Evolutionary conservation across 2,888 invertebrate species (phyloP), one percentile per base, ranked within the genome.

Genomic region (Caenorhabditis imperialis): DNA sequence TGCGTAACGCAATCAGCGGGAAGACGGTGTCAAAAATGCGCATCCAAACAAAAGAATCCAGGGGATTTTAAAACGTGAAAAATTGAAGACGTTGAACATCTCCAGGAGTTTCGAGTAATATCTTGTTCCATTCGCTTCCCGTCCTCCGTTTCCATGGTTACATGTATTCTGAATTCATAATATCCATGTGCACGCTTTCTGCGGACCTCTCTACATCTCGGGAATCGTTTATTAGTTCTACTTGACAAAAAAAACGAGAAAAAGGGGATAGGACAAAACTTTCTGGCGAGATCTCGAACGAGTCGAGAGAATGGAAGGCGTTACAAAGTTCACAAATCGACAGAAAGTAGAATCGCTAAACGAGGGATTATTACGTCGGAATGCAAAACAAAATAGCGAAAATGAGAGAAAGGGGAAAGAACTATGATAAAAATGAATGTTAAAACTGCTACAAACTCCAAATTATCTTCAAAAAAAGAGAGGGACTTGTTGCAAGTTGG

Each of bases 241-340:
- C 48, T 45, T 53, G 38, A 38, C 38, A 53, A 27, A 65, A 33
- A 25, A 57, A 33, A 35, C 38, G 57, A 55, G 48, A 57, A 44
- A 48, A 57, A 14, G 6, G 18, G 42, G 33, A 50, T 50, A 67
- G 67, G 57, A 67, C 20, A 42, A 44, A 48, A 67, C 67, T 67
- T 42, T 57, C 67, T 67, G 67, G 44, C 67, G 65, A 14, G n/a
- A n/a, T n/a, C n/a, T n/a, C 55, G 33, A 33, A 27, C 18, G 33
- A 54, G 14, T 47, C 30, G 53, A 16, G 27, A 38, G 40, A 38
- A 25, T 27, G 61, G 33, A 45, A 62, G 51, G 50, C 54, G 20
- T 35, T 61, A 70, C 60, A 61, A 61, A 70, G 61, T 61, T 65
- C 44, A 60, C 38, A 70, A 61, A 60, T 47, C 61, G 69, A 54